Conservation (phyloP, 2,797 vertebrate genomes). For the Taenioides sp. region DNA sequence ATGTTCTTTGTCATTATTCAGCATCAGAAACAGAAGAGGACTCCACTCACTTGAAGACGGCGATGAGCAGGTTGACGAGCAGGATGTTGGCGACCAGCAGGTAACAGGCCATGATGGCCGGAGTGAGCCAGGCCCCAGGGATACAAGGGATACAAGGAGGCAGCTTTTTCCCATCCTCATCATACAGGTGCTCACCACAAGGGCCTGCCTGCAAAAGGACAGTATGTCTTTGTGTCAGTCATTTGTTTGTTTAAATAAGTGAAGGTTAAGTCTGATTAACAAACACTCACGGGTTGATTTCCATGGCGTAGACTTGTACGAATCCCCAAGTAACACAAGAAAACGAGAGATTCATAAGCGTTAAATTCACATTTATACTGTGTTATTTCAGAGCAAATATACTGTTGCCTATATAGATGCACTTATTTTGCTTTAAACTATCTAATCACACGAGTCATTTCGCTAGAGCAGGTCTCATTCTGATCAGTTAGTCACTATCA, state of each 20-base stretch:
- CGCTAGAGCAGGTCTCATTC: no score
- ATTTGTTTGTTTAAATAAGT: not conserved
- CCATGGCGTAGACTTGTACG: slow-evolving; percentile 95
- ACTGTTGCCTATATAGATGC: no score
- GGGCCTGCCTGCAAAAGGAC: slow-evolving; percentile 85
- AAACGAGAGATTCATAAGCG: slow-evolving; percentile 46
- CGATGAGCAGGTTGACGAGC: slow-evolving; percentile 96
- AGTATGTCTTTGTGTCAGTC: no score
- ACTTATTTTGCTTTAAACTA: no score
- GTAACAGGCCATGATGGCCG: slow-evolving; percentile 98
- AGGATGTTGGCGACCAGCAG: slow-evolving; percentile 98
- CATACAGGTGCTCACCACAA: slow-evolving; percentile 95
- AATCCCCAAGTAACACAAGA: slow-evolving; percentile 49
- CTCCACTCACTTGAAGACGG: no score
- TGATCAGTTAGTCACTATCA: no score
- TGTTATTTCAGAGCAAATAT: no score
- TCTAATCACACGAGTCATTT: no score
- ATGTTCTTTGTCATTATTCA: no score
- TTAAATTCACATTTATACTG: slow-evolving; percentile 3
- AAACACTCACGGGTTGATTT: slow-evolving; percentile 98
- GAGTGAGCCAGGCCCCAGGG: slow-evolving; percentile 98
- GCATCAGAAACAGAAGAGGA: no score
- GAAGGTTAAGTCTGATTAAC: no score
- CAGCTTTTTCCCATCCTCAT: slow-evolving; percentile 95
- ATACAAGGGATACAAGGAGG: slow-evolving; percentile 97